These are phyloP conservation scores for Halichoeres trimaculatus DNA, from an alignment of 2,113 vertebrate genomes.

Conservation along the genomic window DNA sequence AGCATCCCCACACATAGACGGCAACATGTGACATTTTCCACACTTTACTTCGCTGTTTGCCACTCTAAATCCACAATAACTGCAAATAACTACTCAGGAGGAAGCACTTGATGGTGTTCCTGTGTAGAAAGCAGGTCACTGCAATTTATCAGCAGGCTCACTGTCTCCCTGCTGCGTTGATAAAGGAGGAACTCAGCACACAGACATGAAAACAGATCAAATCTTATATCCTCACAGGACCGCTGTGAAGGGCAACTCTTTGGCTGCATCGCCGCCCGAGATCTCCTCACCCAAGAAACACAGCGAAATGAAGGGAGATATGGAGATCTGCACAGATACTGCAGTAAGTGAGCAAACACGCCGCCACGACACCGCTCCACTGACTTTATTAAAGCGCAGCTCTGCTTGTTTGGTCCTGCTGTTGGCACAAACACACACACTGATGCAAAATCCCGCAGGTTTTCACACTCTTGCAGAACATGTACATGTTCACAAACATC, in stretches of 20 bases:
- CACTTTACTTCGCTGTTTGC: constrained; percentile 78
- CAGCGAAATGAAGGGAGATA: constrained; percentile 83
- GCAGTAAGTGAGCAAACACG: constrained; percentile 82
- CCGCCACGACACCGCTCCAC: neutral
- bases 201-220: constrained; percentile 84
- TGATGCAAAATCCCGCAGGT: constrained; percentile 34
- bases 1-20: constrained; percentile 63
- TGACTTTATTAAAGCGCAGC: neutral
- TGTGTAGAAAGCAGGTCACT: constrained; percentile 61
- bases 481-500: constrained; percentile 48
- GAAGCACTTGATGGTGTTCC: constrained; percentile 74
- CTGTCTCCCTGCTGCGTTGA: constrained; percentile 87
- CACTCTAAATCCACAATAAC: constrained; percentile 74
- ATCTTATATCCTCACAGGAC: constrained; percentile 86
- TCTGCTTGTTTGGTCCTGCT: constrained; percentile 1
- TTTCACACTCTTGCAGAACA: constrained; percentile 30
- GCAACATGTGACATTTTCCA: constrained; percentile 73
- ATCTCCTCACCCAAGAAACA: constrained; percentile 86
- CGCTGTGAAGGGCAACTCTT: constrained; percentile 86
- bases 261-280: constrained; percentile 77
- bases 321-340: constrained; percentile 84
- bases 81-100: constrained; percentile 70
- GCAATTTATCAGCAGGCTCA: constrained; percentile 86
- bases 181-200: constrained; percentile 83
- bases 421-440: constrained; percentile 4